Percentiles rank a stretch among this genome's conserved stretches.
Evolutionary conservation across 2,113 vertebrate genomes (phyloP).

Genomic region (Sardina pilchardus): DNA sequence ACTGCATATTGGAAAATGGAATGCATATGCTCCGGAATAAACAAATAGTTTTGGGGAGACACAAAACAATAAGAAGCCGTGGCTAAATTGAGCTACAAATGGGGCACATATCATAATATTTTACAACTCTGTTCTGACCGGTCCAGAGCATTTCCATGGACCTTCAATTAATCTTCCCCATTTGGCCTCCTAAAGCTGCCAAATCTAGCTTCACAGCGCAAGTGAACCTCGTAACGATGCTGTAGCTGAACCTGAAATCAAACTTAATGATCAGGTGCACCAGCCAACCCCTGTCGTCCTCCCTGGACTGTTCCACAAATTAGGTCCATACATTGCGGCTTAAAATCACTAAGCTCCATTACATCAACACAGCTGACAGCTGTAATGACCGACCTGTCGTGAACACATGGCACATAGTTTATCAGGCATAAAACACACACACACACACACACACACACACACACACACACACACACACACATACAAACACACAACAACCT

Average conservation of each 20-base stretch:
- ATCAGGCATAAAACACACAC: neutral
- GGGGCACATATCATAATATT: neutral
- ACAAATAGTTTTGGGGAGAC: neutral
- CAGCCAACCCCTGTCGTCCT: neutral
- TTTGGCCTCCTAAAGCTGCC: neutral
- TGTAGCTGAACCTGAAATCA: neutral
- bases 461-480: conserved; percentile 3
- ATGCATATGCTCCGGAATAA: neutral
- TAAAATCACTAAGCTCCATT: conserved; percentile 9
- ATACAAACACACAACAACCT: neutral
- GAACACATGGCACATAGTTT: conserved; percentile 15
- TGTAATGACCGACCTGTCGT: neutral
- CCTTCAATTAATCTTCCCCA: neutral
- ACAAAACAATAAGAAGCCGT: neutral
- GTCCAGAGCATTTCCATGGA: neutral
- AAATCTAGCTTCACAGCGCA: neutral
- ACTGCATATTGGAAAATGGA: neutral
- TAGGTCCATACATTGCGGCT: neutral
- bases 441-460: neutral
- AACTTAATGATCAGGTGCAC: neutral
- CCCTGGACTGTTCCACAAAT: neutral
- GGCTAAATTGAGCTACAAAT: neutral
- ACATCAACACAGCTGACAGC: neutral
- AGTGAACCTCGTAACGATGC: conserved; percentile 3
- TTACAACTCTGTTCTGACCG: neutral